These are phyloP conservation scores for Bedellia somnulentella DNA, from an alignment of 2,888 invertebrate species.

Conservation along the genomic window DNA sequence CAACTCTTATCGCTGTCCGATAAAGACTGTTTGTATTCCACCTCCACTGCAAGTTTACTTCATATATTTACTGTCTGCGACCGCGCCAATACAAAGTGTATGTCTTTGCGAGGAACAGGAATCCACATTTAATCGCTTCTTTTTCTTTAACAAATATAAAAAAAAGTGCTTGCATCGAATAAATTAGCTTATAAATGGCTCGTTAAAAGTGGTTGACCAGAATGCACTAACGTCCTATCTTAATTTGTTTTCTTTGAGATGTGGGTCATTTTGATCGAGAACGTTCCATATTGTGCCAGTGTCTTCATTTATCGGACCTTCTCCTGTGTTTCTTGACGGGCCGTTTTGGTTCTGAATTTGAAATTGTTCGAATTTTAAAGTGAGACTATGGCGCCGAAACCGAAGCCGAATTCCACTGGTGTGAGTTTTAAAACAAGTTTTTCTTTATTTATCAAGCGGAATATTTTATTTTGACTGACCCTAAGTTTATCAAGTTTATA, in stretches of 20 bases:
- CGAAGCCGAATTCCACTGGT: slow-evolving; percentile 21
- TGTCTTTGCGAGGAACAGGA: too few relatives aligned
- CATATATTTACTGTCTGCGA: slow-evolving; percentile 23
- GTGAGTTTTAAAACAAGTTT: slow-evolving; percentile 12
- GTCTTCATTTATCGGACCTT: slow-evolving; percentile 26
- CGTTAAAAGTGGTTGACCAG: too few relatives aligned
- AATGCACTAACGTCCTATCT: not conserved
- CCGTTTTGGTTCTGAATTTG: slow-evolving; percentile 9
- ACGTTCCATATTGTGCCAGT: slow-evolving; percentile 22
- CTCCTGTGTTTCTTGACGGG: slow-evolving; percentile 36
- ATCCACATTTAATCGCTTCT: not conserved
- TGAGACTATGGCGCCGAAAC: slow-evolving; percentile 40
- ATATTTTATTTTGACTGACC: slow-evolving; percentile 1
- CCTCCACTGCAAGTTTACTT: slow-evolving; percentile 19
- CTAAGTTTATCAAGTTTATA: too few relatives aligned
- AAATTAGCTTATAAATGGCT: too few relatives aligned
- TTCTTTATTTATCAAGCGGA: not conserved
- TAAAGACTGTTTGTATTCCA: slow-evolving; percentile 18
- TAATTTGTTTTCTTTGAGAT: too few relatives aligned
- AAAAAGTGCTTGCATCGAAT: slow-evolving; percentile 14
- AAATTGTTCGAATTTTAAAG: too few relatives aligned
- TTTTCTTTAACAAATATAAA: slow-evolving; percentile 2
- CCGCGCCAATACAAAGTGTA: slow-evolving; percentile 13
- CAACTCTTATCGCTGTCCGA: slow-evolving; percentile 22
- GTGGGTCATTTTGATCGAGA: slow-evolving; percentile 24